phyloP scores from a whole-genome alignment of 2,888 invertebrate species.

The Drosophila ustulata region DNA sequence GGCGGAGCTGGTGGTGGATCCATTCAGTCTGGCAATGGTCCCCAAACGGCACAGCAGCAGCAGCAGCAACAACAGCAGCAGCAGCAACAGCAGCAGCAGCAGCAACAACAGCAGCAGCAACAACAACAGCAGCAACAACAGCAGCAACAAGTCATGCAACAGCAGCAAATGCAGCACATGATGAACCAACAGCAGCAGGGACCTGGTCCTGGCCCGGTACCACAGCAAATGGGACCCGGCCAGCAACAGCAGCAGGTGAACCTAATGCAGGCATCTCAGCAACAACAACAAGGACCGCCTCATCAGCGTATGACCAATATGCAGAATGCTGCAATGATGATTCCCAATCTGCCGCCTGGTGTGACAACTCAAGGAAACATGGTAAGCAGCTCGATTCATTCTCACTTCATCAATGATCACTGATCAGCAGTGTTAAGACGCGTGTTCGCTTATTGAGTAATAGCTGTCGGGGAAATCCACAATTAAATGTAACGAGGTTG shows the following conservation, averaged over 20 bases:
- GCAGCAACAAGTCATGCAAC: constrained; percentile 85
- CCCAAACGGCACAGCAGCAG: constrained; percentile 77
- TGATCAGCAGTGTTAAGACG: too few species aligned
- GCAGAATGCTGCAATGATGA: constrained; percentile 84
- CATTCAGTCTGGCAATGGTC: constrained; percentile 75
- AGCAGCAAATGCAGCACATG: constrained; percentile 87
- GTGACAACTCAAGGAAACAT: constrained; percentile 82
- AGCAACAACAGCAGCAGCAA: constrained; percentile 87
- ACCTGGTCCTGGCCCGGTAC: constrained; percentile 79
- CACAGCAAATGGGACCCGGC: constrained; percentile 82
- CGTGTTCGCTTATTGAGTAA: too few species aligned
- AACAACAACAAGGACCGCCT: constrained; percentile 80
- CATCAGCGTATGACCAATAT: constrained; percentile 84
- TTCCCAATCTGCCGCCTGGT: constrained; percentile 75
- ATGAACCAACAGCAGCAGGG: constrained; percentile 82
- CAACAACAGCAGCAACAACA: constrained; percentile 70
- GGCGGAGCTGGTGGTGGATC: constrained; percentile 68
- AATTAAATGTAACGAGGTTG: too few species aligned
- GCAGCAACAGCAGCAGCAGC: constrained; percentile 83
- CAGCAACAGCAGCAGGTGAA: constrained; percentile 71
- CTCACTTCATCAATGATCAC: neutral
- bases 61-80: constrained; percentile 77
- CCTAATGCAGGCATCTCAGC: constrained; percentile 66
- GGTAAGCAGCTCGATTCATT: constrained; percentile 71
- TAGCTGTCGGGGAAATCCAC: too few species aligned